Conservation (phyloP, 2,113 vertebrate genomes). For the Scomber japonicus region DNA sequence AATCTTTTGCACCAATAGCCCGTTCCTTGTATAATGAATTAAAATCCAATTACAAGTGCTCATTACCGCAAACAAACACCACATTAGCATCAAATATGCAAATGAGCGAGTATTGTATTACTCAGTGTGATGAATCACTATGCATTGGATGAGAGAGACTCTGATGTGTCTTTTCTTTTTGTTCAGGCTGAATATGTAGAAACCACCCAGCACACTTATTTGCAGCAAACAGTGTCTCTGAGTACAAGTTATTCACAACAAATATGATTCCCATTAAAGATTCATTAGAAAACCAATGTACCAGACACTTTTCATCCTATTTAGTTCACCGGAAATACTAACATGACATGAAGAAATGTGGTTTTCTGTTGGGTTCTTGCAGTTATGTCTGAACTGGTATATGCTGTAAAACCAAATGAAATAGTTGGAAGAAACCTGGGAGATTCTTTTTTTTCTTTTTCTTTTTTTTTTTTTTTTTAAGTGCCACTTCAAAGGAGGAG, state of each 20-base stretch:
- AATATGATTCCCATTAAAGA: slow-evolving; percentile 64
- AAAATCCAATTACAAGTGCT: slow-evolving; percentile 72
- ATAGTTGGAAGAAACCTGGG: not conserved
- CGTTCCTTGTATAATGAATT: slow-evolving; percentile 61
- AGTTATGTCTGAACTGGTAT: slow-evolving; percentile 54
- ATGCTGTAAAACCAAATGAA: not conserved
- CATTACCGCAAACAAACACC: slow-evolving; percentile 74
- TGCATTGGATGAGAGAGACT: slow-evolving; percentile 24
- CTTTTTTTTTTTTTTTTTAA: not conserved
- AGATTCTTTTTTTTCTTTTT: not conserved
- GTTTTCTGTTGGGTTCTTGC: slow-evolving; percentile 34
- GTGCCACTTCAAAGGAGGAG: slow-evolving; percentile 44
- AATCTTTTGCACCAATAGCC: slow-evolving; percentile 17
- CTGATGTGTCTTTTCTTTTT: slow-evolving; percentile 49
- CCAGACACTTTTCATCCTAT: slow-evolving; percentile 55
- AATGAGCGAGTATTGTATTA: slow-evolving; percentile 53
- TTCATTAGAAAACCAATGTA: slow-evolving; percentile 62
- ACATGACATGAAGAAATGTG: slow-evolving; percentile 18
- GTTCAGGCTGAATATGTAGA: slow-evolving; percentile 25
- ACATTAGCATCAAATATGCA: slow-evolving; percentile 72
- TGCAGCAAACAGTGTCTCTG: slow-evolving; percentile 32
- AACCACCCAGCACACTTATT: slow-evolving; percentile 28
- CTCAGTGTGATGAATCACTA: slow-evolving; percentile 60
- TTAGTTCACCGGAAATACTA: slow-evolving; percentile 36
- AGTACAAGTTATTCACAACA: slow-evolving; percentile 43